These are phyloP conservation scores for Hirtodrosophila histrioides DNA, from an alignment of 2,888 invertebrate genomes.

Conservation along the genomic window DNA sequence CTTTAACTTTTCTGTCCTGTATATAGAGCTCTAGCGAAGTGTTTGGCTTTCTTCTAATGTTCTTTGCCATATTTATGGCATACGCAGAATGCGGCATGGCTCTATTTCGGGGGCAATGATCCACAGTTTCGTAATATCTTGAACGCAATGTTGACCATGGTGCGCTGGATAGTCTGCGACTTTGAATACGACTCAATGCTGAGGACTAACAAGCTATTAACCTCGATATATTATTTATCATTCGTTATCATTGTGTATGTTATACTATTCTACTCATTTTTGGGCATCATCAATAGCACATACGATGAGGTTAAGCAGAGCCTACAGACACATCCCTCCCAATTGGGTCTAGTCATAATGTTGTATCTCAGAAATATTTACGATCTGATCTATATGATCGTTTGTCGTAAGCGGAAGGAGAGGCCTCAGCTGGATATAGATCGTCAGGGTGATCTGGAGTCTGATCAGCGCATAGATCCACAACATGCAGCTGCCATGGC, in stretches of 20 bases:
- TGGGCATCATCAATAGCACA: constrained; percentile 44
- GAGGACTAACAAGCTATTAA: not conserved
- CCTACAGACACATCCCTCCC: not conserved
- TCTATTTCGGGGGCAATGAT: constrained; percentile 38
- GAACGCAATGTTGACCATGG: constrained; percentile 34
- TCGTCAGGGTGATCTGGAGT: not conserved
- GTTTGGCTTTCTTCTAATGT: constrained; percentile 45
- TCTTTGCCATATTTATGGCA: constrained; percentile 38
- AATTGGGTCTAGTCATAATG: not conserved
- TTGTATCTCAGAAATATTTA: constrained; percentile 7
- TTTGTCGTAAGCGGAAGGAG: not conserved
- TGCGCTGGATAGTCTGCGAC: constrained; percentile 37
- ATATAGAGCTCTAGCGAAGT: constrained; percentile 48
- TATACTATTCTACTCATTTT: constrained; percentile 41
- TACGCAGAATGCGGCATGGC: constrained; percentile 42
- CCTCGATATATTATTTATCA: constrained; percentile 39
- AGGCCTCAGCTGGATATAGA: constrained; percentile 2
- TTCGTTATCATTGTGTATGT: constrained; percentile 48
- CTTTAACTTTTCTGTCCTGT: not conserved
- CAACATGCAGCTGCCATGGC: not conserved
- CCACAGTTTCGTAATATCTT: constrained; percentile 24
- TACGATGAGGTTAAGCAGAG: constrained; percentile 32
- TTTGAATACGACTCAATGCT: constrained; percentile 18
- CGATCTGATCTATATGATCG: not conserved
- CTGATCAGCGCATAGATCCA: not conserved